Evolutionary conservation across 2,797 vertebrate genomes (phyloP).

Genomic region (Bovichtus diacanthus): DNA sequence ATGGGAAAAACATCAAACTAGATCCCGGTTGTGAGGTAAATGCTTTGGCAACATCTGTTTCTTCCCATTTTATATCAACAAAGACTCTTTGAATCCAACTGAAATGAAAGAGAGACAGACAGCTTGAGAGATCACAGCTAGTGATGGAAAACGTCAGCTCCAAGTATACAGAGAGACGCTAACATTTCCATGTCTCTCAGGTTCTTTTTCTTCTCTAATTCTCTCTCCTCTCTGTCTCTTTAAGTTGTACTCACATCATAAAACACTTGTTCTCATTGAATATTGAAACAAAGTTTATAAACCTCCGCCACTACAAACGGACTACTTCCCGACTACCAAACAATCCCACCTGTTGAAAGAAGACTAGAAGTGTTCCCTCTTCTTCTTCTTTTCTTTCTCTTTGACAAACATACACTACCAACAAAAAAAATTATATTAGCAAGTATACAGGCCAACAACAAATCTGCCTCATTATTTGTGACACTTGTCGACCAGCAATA

Average conservation of each 20-base stretch:
- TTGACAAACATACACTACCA: neutral
- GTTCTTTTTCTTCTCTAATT: conserved; percentile 13
- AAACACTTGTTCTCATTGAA: conserved; percentile 28
- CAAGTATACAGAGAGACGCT: conserved; percentile 25
- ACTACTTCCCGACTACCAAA: conserved; percentile 17
- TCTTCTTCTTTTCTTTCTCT: conserved; percentile 18
- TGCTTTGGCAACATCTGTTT: conserved; percentile 58
- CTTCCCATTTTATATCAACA: conserved; percentile 50
- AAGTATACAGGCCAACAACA: conserved; percentile 24
- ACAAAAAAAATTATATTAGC: neutral
- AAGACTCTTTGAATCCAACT: conserved; percentile 48
- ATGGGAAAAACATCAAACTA: conserved; percentile 51
- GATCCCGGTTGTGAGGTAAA: conserved; percentile 69
- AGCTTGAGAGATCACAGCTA: conserved; percentile 40
- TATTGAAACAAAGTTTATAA: conserved; percentile 12
- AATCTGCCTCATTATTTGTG: conserved; percentile 30
- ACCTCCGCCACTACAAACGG: no score
- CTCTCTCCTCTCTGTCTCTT: conserved; percentile 3
- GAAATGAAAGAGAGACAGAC: conserved; percentile 53
- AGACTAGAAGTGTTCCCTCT: conserved; percentile 8
- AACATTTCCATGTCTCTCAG: conserved; percentile 24
- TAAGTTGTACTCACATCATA: conserved; percentile 20
- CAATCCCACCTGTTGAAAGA: conserved; percentile 41
- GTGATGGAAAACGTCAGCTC: conserved; percentile 37
- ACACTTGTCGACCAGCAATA: no score